Base-by-base conservation (phyloP, 2,888 invertebrate genomes). In the Lysandra coridon region DNA sequence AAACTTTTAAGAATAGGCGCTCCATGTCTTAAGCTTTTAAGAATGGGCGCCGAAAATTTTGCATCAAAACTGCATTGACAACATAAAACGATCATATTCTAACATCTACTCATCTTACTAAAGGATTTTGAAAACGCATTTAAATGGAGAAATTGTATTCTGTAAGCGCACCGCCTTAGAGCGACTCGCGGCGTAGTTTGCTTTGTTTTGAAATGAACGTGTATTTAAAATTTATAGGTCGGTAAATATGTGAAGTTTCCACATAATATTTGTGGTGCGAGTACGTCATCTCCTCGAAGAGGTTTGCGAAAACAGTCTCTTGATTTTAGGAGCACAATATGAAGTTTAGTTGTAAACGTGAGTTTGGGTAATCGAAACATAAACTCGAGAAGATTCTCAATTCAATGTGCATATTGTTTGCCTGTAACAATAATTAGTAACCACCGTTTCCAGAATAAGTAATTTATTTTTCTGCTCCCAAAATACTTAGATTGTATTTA, bases 181-280 rank as follows among this genome's bases (percentile, higher is more conserved):
- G 30, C 23, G 30, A 23, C 53, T 14, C 76, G 6, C 5, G 76
- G 33, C 57, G 76, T 57, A 23, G 30, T 76, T 53, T 37, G 76
- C 53, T 76, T 76, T 76, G 76, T 76, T 76, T 76, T 76, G 76
- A 76, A 76, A 76, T 76, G 76, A 57, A 76, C 57, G 76, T 76
- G 76, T 76, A 76, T 76, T 76, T 76, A 57, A 76, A 76, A 76
- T 76, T 76, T 76, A 57, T 76, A 76, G 76, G 53, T 76, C 76
- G 57, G 76, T 76, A 76, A 76, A 76, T 76, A 76, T 76, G 76
- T 53, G 76, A 76, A 76, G 76, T 76, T 76, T 76, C 76, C 17
- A 76, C 76, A 76, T 57, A 76, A 17, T 57, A 57, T 76, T 76
- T 76, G 57, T 53, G 76, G 75, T 76, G 17, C 53, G 76, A 76